Evolutionary conservation across 23 tunicate genomes (phyloP).

Genomic region (Pegea sp.): DNA sequence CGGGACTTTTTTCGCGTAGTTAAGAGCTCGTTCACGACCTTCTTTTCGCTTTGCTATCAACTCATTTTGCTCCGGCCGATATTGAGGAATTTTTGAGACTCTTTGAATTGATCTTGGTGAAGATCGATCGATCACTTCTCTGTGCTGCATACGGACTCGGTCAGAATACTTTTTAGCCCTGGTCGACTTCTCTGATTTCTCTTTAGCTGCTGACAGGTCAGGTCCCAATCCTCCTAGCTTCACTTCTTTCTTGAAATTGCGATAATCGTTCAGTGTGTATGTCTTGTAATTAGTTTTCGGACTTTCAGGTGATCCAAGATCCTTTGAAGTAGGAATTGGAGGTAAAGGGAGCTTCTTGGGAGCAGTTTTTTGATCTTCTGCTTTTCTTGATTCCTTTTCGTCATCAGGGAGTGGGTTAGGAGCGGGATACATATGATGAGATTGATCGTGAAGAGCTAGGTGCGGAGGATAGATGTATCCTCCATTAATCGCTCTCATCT

Average conservation of each 20-base stretch:
- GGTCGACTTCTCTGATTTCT: constrained; percentile 38
- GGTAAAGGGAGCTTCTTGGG: too few species aligned
- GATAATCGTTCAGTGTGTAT: constrained; percentile 67
- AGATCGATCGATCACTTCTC: too few species aligned
- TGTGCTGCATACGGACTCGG: constrained; percentile 54
- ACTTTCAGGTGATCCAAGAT: too few species aligned
- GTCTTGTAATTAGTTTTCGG: too few species aligned
- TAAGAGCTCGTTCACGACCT: constrained; percentile 69
- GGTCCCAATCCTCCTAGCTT: constrained; percentile 89
- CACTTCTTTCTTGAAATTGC: constrained; percentile 43
- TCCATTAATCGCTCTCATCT: too few species aligned
- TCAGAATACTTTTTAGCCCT: constrained; percentile 57
- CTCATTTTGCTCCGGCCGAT: constrained; percentile 14
- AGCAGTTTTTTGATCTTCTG: too few species aligned
- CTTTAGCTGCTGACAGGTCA: constrained; percentile 31
- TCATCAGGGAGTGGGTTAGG: constrained; percentile 2
- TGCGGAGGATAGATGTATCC: too few species aligned
- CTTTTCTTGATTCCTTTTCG: not conserved
- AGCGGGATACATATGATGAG: not conserved
- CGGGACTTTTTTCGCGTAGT: constrained; percentile 56
- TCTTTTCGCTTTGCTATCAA: constrained; percentile 23
- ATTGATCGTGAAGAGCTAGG: too few species aligned
- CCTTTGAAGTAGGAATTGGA: too few species aligned
- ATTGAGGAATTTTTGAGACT: too few species aligned
- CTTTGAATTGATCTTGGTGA: too few species aligned